Evolutionary conservation across 1,140 invertebrate species (phyloP), one percentile per base, ranked within the genome.

Genomic region (Tetramorium parvispinum): DNA sequence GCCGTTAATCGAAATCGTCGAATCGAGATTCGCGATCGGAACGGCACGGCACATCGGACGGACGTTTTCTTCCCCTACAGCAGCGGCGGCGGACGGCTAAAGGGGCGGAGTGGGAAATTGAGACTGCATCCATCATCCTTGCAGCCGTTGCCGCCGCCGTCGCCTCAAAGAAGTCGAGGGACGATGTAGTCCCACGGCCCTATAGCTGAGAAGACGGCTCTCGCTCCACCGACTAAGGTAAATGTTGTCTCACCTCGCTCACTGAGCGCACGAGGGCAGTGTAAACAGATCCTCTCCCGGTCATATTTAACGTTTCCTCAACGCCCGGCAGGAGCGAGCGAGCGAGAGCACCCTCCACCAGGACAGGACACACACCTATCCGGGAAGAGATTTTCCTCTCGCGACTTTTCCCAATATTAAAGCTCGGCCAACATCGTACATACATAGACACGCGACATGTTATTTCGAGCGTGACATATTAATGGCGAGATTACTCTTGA

Each of bases 161-260:
- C 81, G 65, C n/a, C 37, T 92, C 88, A 91, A 92, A 92, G 91
- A 92, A 90, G 79, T 85, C 88, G 87, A 87, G 89, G 86, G 71
- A 55, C 46, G 68, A 59, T 55, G 53, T 43, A 53, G 63, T 70
- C 21, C 16, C 49, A 13, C 16, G 40, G 37, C 13, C 68, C 53
- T 49, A 49, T 46, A 75, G 68, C 66, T 40, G 66, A 75, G 79
- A 83, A 73, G 79, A 73, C 66, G 40, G 77, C 21, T 40, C 37
- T 57, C 51, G 40, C 37, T 46, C 16, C 79, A 40, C 40, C 83
- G 77, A 21, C 86, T 81, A 88, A 88, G 66, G 90, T 91, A 91
- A 91, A 91, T 91, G 88, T 91, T 90, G 90, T 91, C 89, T 88
- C 77, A 90, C 86, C 88, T 89, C 76, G 88, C 75, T 76, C 70